Percentiles rank a stretch among this genome's conserved stretches.
Evolutionary conservation across 2,113 vertebrate genomes (phyloP).

Genomic region (Ameiurus melas): DNA sequence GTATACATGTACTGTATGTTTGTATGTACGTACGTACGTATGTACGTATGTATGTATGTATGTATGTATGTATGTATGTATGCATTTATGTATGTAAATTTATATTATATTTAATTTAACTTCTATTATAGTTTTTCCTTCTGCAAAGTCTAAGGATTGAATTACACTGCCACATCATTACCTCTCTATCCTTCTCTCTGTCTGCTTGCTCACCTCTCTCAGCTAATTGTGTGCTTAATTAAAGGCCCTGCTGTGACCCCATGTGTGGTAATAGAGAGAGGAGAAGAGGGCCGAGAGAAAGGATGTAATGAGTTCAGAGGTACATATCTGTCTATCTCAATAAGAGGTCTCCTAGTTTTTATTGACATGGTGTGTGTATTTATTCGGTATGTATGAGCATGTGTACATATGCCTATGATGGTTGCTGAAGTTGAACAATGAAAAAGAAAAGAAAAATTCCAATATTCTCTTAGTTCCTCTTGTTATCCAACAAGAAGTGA

Average conservation of each 20-base stretch:
- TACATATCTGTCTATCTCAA: slow-evolving; percentile 34
- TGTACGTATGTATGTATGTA: slow-evolving; percentile 1
- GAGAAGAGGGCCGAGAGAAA: slow-evolving; percentile 43
- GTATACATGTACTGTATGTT: too few species aligned
- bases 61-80: background rate
- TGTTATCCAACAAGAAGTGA: background rate
- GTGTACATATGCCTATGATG: background rate
- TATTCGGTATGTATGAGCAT: background rate
- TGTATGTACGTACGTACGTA: background rate
- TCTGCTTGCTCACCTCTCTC: slow-evolving; percentile 21
- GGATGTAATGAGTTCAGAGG: slow-evolving; percentile 34
- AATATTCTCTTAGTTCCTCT: background rate
- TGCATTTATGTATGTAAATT: background rate
- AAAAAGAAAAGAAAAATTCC: background rate
- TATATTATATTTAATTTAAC: background rate
- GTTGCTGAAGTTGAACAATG: background rate
- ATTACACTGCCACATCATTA: slow-evolving; percentile 35
- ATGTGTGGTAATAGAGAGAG: slow-evolving; percentile 38
- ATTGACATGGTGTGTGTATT: slow-evolving; percentile 1
- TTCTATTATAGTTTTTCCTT: slow-evolving; percentile 1
- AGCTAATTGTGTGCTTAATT: slow-evolving; percentile 52
- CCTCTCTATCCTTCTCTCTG: slow-evolving; percentile 21
- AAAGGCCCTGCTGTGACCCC: slow-evolving; percentile 43
- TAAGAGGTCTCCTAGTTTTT: background rate
- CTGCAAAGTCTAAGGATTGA: slow-evolving; percentile 37